Base-by-base conservation (phyloP, 2,888 invertebrate species). In the Dicranocentrus wangi region DNA sequence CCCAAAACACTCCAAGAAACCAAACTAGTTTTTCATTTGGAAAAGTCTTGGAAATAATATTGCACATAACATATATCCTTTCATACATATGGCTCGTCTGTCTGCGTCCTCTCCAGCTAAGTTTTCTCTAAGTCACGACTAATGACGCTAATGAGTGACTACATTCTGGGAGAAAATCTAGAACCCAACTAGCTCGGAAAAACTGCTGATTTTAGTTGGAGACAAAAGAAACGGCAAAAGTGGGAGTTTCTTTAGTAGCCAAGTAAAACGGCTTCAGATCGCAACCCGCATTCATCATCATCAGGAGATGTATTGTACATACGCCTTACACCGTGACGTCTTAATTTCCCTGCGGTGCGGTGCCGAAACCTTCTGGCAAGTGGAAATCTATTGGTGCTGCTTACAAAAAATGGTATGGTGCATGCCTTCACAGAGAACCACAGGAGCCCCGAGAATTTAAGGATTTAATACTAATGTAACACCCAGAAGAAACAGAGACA, bases 301-400 rank as follows among this genome's bases (percentile, higher is more conserved):
- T 71, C 71, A 71, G 25, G 28, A 71, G 42, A 32, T 55, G 70
- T 58, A 78, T 79, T 66, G 71, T 61, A 72, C 39, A 63, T 60
- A 66, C 51, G 61, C 72, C 71, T 58, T 72, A 25, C 60, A 68
- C 66, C 72, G 65, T 71, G 79, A 72, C 71, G 79, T 79, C 79
- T 79, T 79, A 79, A 79, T 79, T 79, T 79, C 79, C 79, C 79
- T 79, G 66, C 71, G 79, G 79, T 79, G 66, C 71, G 79, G 79
- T 79, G 79, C 66, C 43, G 53, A 71, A 72, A 60, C 43, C 66
- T 71, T 65, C 71, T 71, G 72, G 72, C 66, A 72, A 66, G 19
- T 47, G 39, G 60, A 78, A 72, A 60, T 51, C 70, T 61, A 77
- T 77, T 69, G 32, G 42, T 58, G 17, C 2, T n/a, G 27, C 32